Conservation (phyloP, 2,113 vertebrate genomes). For the Nannospalax galili region DNA sequence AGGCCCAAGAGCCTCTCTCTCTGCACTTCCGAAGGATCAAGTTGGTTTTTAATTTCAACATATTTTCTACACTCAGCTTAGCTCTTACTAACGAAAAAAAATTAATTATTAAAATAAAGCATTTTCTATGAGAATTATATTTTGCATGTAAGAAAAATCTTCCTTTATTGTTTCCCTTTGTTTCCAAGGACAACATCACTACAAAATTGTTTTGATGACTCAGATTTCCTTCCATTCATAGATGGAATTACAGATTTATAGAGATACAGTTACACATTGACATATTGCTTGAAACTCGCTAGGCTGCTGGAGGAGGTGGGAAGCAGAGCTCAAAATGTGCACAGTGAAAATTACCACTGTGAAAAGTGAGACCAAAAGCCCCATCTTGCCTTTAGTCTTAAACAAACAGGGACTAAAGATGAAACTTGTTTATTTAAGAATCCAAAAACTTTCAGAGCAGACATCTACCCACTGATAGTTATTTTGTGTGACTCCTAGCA, state of each 20-base stretch:
- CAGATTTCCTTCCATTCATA: not conserved
- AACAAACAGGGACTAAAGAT: not conserved
- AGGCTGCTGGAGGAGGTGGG: not conserved
- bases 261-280: not conserved
- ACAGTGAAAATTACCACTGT: not conserved
- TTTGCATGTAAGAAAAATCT: not conserved
- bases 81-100: not conserved
- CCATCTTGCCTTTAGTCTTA: rapidly evolving
- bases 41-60: not conserved
- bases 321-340: rapidly evolving
- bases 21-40: not conserved
- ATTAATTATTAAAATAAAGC: not conserved
- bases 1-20: not conserved
- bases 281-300: not conserved
- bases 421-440: not conserved
- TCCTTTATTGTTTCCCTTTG: not conserved
- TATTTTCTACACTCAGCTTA: not conserved
- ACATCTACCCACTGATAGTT: not conserved
- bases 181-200: not conserved
- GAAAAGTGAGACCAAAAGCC: not conserved
- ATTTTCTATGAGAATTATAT: not conserved
- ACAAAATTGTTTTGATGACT: not conserved
- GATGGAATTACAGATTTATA: not conserved
- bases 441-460: not conserved
- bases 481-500: not conserved